Evolutionary conservation across 2,888 invertebrate species (phyloP).

Genomic region (Drosophila monieri): DNA sequence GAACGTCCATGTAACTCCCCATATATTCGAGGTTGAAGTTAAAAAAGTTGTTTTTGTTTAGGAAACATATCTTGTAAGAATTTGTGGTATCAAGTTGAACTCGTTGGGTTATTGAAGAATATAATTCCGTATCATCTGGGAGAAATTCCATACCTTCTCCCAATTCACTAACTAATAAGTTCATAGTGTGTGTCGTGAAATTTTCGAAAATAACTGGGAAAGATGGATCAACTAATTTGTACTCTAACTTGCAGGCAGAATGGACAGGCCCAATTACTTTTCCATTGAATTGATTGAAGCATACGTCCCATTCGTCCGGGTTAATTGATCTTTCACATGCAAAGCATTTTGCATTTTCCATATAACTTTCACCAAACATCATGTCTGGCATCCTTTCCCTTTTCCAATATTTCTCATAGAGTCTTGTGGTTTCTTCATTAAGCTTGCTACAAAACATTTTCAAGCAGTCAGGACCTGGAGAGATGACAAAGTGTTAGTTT

Average conservation of each 20-base stretch:
- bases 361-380: neutral
- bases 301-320: neutral
- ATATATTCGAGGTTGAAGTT: neutral
- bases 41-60: neutral
- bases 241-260: neutral
- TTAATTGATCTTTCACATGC: neutral
- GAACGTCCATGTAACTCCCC: neutral
- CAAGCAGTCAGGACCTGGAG: neutral
- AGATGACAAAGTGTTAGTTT: neutral
- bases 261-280: neutral
- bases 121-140: neutral
- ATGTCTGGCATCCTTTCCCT: neutral
- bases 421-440: neutral
- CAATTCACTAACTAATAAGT: neutral
- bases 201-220: neutral
- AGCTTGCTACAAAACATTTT: conserved; percentile 4
- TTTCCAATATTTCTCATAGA: conserved; percentile 10
- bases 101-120: neutral
- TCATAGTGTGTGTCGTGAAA: neutral
- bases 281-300: neutral
- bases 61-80: neutral
- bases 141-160: neutral
- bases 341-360: neutral
- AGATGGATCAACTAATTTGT: neutral
- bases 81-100: neutral